phyloP scores from a whole-genome alignment of 2,797 vertebrate genomes.

The Garrulus glandarius region DNA sequence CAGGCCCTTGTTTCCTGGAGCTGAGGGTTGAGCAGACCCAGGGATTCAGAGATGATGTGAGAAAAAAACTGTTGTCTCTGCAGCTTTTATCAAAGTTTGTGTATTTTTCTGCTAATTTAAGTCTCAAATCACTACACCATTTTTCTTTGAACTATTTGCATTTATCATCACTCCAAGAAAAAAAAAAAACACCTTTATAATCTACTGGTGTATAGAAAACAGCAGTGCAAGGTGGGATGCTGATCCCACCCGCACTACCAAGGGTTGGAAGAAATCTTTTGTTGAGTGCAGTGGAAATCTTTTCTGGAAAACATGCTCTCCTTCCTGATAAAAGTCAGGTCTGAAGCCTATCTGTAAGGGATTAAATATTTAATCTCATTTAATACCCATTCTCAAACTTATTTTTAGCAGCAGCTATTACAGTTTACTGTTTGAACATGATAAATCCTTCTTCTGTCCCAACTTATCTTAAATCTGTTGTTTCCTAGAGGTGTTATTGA shows the following conservation, averaged over 20 bases:
- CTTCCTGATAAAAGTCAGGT: neutral
- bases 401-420: conserved; percentile 17
- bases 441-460: neutral
- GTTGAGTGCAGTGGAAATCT: neutral
- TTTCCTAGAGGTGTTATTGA: neutral
- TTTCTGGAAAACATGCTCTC: neutral
- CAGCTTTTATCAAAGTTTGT: neutral
- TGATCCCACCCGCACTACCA: neutral
- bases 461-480: neutral
- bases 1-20: neutral
- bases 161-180: neutral
- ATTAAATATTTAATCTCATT: conserved; percentile 6
- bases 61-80: neutral
- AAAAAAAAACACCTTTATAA: neutral
- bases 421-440: neutral
- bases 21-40: neutral
- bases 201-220: neutral
- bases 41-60: neutral
- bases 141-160: neutral
- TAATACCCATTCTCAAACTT: neutral
- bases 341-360: neutral
- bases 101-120: neutral
- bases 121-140: neutral
- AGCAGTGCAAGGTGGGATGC: neutral
- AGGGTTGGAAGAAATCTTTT: neutral